phyloP scores from a whole-genome alignment of 1,140 invertebrate genomes.

The Rhopalosiphum maidis region DNA sequence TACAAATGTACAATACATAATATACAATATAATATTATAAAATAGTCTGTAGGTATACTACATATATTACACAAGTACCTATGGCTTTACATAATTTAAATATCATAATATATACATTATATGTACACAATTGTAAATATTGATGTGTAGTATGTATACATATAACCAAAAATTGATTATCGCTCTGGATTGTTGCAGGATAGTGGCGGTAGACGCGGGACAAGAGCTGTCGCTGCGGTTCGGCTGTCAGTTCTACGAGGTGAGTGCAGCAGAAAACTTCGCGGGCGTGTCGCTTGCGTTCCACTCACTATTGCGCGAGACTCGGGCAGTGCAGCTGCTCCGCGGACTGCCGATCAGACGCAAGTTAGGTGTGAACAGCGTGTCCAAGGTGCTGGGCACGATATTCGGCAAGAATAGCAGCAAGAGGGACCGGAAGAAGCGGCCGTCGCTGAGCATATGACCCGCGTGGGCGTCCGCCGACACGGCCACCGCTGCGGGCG shows the following conservation, averaged over 20 bases:
- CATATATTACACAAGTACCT: too few species aligned
- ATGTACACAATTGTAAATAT: too few species aligned
- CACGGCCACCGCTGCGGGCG: background rate
- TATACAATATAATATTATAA: too few species aligned
- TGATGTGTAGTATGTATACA: too few species aligned
- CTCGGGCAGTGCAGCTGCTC: constrained; percentile 74
- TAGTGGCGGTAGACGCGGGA: constrained; percentile 80
- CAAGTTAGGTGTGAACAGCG: constrained; percentile 78
- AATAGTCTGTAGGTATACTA: too few species aligned
- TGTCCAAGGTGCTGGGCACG: constrained; percentile 79
- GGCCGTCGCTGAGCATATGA: constrained; percentile 77
- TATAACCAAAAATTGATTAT: background rate
- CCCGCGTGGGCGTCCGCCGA: constrained; percentile 48
- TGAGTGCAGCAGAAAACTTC: constrained; percentile 82
- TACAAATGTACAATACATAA: too few species aligned
- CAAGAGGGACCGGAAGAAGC: constrained; percentile 70
- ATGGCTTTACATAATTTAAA: too few species aligned
- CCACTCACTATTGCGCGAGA: constrained; percentile 78
- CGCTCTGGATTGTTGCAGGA: constrained; percentile 64
- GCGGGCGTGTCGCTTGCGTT: constrained; percentile 81
- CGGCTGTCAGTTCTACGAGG: constrained; percentile 85
- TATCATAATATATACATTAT: too few species aligned
- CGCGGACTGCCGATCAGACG: constrained; percentile 73
- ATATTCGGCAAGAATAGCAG: constrained; percentile 77
- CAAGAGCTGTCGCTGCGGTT: constrained; percentile 79